A percentile compares a stretch with the other conserved stretches of the same genome.
Evolutionary conservation across 1,140 invertebrate genomes (phyloP).

Genomic region (Rhyacophila brunnea): DNA sequence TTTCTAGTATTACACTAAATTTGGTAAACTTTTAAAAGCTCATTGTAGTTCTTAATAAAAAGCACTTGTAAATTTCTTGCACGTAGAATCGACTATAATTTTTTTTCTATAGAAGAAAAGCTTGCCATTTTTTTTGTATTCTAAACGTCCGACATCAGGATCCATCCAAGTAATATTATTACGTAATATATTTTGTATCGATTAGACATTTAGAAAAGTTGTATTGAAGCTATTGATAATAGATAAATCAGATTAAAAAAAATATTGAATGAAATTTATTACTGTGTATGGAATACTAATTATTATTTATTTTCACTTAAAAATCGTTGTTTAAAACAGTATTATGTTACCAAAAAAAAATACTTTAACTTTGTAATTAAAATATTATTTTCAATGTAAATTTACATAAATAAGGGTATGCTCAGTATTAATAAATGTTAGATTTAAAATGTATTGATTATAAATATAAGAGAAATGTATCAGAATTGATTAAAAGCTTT

Average conservation of each 20-base stretch:
- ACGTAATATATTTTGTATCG: slow-evolving; percentile 6
- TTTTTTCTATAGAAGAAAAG: slow-evolving; percentile 1
- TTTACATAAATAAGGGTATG: background rate
- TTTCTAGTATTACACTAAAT: too few species aligned
- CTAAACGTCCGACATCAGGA: slow-evolving; percentile 34
- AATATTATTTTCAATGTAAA: too few species aligned
- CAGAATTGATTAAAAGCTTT: slow-evolving; percentile 27
- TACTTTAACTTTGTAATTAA: too few species aligned
- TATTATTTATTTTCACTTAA: too few species aligned
- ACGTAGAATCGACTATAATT: slow-evolving; percentile 3
- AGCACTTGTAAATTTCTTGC: slow-evolving; percentile 18
- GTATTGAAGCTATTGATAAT: background rate
- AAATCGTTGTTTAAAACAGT: too few species aligned
- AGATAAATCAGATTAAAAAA: background rate
- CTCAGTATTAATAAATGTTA: background rate
- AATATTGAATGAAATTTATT: too few species aligned
- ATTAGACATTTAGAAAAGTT: slow-evolving; percentile 3
- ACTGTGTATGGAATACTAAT: too few species aligned
- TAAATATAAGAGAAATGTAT: background rate
- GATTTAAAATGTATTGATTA: slow-evolving; percentile 5
- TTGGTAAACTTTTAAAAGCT: too few species aligned
- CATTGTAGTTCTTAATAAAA: background rate
- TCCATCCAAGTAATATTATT: slow-evolving; percentile 25
- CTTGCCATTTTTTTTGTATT: slow-evolving; percentile 18
- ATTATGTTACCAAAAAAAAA: too few species aligned